These are phyloP conservation scores for Coracopsis vasa DNA, from an alignment of 2,113 vertebrate genomes.

Conservation along the genomic window DNA sequence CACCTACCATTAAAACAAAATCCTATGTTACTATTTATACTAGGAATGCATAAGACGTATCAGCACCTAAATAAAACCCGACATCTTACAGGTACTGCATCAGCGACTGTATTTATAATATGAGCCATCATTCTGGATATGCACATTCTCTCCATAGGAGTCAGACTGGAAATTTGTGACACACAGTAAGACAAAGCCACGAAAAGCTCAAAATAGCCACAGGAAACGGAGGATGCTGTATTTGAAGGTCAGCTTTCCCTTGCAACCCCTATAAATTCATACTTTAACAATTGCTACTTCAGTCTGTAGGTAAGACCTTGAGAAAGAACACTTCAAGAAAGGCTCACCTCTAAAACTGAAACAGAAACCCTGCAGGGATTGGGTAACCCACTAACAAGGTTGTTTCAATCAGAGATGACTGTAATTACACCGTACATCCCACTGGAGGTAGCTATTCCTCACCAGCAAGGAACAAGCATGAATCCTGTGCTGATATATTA, in stretches of 20 bases:
- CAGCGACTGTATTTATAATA: background rate
- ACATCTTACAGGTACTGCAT: background rate
- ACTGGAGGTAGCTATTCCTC: background rate
- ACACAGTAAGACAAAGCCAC: background rate
- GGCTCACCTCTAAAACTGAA: background rate
- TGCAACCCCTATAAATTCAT: background rate
- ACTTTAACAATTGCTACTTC: background rate
- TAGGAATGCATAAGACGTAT: background rate
- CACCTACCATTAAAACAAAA: background rate
- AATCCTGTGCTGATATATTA: accelerated
- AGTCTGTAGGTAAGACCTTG: background rate
- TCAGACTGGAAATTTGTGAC: background rate
- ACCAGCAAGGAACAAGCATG: background rate
- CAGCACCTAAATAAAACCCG: background rate
- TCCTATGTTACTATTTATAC: background rate
- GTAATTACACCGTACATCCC: background rate
- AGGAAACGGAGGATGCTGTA: background rate
- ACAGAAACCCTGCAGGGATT: background rate
- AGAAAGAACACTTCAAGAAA: background rate
- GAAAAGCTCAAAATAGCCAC: background rate
- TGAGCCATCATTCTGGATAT: background rate
- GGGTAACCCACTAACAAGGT: background rate
- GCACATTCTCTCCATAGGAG: background rate
- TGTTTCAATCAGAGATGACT: background rate
- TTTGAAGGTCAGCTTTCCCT: background rate